Evolutionary conservation across 2,113 vertebrate species (phyloP).

Genomic region (Macrotis lagotis): DNA sequence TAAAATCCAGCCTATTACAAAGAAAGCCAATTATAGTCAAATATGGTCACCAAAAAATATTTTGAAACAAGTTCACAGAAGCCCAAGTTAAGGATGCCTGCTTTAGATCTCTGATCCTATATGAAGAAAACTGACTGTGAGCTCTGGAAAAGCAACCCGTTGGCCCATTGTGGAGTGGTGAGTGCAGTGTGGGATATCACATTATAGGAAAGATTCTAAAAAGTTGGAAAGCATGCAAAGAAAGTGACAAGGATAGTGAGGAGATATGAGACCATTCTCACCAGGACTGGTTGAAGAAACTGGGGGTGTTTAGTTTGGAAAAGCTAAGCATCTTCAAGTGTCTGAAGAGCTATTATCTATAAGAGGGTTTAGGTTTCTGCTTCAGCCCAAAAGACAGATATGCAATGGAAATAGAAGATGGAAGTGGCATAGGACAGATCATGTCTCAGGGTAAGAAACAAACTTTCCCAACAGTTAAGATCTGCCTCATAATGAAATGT

Average conservation of each 20-base stretch:
- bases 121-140: no score
- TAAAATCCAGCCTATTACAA: no score
- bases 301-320: not conserved
- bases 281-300: not conserved
- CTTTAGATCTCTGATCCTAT: no score
- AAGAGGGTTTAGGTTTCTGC: not conserved
- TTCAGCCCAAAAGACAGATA: not conserved
- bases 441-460: not conserved
- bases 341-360: not conserved
- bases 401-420: not conserved
- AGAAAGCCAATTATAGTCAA: no score
- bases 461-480: not conserved
- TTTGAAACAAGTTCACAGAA: no score
- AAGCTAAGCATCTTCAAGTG: not conserved
- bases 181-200: not conserved
- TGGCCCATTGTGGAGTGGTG: not conserved
- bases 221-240: not conserved
- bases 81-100: no score
- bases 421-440: not conserved
- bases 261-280: not conserved
- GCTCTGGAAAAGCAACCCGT: not conserved
- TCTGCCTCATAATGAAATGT: not conserved
- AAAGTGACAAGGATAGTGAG: not conserved
- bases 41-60: no score
- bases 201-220: not conserved